Evolutionary conservation across 30 jellyfish, hydroid and myxozoan genomes (phyloP).

Genomic region (Hydractinia echinata): DNA sequence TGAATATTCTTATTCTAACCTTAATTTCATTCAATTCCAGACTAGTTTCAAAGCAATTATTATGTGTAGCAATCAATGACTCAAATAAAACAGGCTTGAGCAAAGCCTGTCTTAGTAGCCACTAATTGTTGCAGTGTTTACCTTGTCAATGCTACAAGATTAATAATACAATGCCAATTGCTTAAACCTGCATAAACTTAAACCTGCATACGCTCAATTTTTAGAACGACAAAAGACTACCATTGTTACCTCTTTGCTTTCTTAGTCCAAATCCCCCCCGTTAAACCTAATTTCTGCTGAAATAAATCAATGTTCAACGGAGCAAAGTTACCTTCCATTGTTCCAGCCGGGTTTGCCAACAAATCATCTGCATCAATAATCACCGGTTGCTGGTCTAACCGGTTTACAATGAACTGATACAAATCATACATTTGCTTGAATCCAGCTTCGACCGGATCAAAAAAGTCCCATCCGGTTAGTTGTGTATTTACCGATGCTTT

Average conservation of each 20-base stretch:
- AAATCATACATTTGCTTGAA: conserved; percentile 48
- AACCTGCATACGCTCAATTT: not conserved
- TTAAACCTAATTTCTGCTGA: not conserved
- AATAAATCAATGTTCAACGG: not conserved
- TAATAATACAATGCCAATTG: not conserved
- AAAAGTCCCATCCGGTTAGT: conserved; percentile 81
- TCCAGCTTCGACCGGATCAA: conserved; percentile 76
- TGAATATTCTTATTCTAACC: too few relatives aligned
- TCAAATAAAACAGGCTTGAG: too few relatives aligned
- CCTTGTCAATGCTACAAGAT: not conserved
- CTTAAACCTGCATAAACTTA: not conserved
- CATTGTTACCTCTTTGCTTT: not conserved
- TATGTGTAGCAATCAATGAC: too few relatives aligned
- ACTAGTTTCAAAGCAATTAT: too few relatives aligned
- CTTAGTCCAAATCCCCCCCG: too few relatives aligned
- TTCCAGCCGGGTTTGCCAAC: conserved; percentile 73
- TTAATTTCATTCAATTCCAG: too few relatives aligned
- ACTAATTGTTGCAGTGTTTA: not conserved
- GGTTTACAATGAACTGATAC: conserved; percentile 41
- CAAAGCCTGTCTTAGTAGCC: too few relatives aligned
- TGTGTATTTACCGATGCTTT: conserved; percentile 69
- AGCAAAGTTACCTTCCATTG: conserved; percentile 47
- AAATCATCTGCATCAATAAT: conserved; percentile 89
- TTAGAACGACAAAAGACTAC: not conserved
- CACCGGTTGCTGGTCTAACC: conserved; percentile 48